Evolutionary conservation across 2,113 vertebrate species (phyloP), one percentile per base, ranked within the genome.

Genomic region (Fregata magnificens): DNA sequence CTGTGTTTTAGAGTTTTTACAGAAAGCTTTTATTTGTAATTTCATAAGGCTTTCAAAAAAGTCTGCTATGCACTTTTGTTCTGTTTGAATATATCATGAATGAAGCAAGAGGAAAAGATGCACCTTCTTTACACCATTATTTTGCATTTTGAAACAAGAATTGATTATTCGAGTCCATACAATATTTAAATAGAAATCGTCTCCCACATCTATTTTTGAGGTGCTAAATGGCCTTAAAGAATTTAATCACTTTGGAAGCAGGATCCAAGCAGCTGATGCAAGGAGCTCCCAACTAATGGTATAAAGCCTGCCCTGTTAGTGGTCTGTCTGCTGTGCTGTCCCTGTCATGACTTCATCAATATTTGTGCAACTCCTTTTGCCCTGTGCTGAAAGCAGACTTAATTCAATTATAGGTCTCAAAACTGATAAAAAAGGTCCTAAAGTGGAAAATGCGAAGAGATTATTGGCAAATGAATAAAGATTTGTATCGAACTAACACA

Each of bases 391-490:
- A 98, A 99, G 98, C 98, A 98, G 97, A 93, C 97, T 97, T 98
- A 98, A 98, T 98, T 99, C 99, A 99, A 99, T 99, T 99, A 99
- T 97, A 98, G 97, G 96, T 97, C 98, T 99, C 98, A 98, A 98
- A 98, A 98, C 98, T 98, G 98, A 99, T 99, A 98, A 99, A 82
- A 98, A 98, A 95, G 95, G 95, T 97, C 97, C 98, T 98, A 97
- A 98, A 99, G 98, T 98, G 97, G 98, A 98, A 98, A 98, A 98
- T 97, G 98, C 91, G 97, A 98, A 97, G 98, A 98, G 98, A 98
- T 99, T 99, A 99, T 99, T 99, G 98, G 98, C 99, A 99, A 99
- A 99, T 99, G 98, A 99, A 99, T 99, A 99, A 99, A 99, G 98
- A 99, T 99, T 98, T 97, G 98, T 99, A 99, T 99, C 97, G 98